These are phyloP conservation scores for Dinocampus coccinellae DNA, from an alignment of 2,888 invertebrate species.

Conservation along the genomic window DNA sequence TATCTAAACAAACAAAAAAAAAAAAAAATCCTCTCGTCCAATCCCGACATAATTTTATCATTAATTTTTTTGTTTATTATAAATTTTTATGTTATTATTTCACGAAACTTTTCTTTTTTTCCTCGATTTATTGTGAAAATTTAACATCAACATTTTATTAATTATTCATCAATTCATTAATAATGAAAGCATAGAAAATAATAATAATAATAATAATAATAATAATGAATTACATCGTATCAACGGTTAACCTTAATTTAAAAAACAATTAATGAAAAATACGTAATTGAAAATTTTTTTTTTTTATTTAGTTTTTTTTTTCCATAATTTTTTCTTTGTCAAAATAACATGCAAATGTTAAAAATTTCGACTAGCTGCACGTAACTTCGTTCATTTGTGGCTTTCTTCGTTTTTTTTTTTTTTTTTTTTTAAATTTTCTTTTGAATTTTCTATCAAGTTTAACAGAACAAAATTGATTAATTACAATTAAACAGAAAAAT, in stretches of 20 bases:
- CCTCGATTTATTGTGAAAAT: too few species aligned
- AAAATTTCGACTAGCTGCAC: conserved; percentile 41
- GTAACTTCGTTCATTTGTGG: not conserved
- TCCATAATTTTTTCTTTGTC: not conserved
- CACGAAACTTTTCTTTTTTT: too few species aligned
- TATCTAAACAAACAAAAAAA: conserved; percentile 11
- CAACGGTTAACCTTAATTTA: not conserved
- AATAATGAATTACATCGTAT: not conserved
- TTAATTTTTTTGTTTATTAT: too few species aligned
- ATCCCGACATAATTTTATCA: too few species aligned
- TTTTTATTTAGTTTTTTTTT: not conserved
- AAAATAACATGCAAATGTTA: conserved; percentile 31
- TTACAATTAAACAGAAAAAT: not conserved
- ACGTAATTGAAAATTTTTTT: not conserved
- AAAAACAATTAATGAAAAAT: not conserved
- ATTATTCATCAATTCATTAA: too few species aligned
- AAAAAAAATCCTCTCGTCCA: too few species aligned
- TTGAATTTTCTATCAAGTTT: not conserved
- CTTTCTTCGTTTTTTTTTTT: too few species aligned
- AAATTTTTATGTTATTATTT: too few species aligned
- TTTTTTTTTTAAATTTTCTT: not conserved
- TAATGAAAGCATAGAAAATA: too few species aligned
- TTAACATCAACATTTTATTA: too few species aligned
- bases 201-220: not conserved
- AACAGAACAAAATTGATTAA: not conserved